Base-by-base conservation (phyloP, 2,888 invertebrate genomes). In the Drosophila atripex region DNA sequence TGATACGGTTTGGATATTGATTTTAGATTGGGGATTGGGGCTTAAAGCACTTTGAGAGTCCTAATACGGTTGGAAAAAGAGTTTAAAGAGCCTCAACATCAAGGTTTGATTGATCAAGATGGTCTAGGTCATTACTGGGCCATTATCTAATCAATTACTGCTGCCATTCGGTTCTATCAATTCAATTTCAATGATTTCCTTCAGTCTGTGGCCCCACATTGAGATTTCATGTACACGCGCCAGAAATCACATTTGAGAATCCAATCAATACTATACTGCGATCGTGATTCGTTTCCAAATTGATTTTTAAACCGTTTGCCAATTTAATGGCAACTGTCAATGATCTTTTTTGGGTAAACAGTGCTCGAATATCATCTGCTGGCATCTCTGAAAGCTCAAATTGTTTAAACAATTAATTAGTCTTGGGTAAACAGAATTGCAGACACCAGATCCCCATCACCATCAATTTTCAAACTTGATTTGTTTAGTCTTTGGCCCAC, bases 331-430 rank as follows among this genome's bases (percentile, higher is more conserved):
- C 54, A 49, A 71, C 59, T 75, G 75, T 75, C 75, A 65, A 71
- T 58, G 56, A 50, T 50, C 64, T 64, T 30, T 64, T 64, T 2
- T 23, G 45, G n/a, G 51, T 64, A 64, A 64, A 64, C 64, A 64
- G 45, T 38, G 46, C 9, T 45, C 45, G 21, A 64, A 28, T 35
- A 61, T 63, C 63, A 49, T 61, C 43, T 50, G 28, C 14, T 57
- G 51, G 38, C 58, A 53, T 63, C 43, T 63, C 39, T 35, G 18
- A 16, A 38, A 47, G 41, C 53, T 38, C 18, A 47, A 73, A 73
- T 75, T 86, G 85, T 83, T 83, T 83, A 86, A 84, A 80, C 82
- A 86, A 84, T 86, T 78, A 78, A 83, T 83, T 86, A 69, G 82
- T 49, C 58, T 75, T 56, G 63, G 76, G 70, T 83, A 86, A 86